Conservation (phyloP, 1,140 invertebrate species). For the Meloidogyne floridensis region DNA sequence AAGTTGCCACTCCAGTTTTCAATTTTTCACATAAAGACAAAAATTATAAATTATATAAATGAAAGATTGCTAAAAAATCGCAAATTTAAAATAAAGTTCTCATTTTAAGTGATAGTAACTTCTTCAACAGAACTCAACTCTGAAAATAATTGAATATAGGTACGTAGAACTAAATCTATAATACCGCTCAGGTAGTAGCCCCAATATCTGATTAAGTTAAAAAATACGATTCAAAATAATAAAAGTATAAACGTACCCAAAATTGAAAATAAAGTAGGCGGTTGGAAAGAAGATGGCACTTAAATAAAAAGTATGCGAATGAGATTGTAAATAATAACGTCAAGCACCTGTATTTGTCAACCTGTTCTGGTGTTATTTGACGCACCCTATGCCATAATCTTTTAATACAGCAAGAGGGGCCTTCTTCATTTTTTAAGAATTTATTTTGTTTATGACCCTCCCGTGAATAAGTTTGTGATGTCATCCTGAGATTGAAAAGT, state of each 20-base stretch:
- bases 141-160: not conserved
- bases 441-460: conserved; percentile 26
- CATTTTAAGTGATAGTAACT: conserved; percentile 24
- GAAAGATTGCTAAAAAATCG: too few species aligned
- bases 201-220: conserved; percentile 52
- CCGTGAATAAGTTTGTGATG: not conserved
- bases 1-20: too few species aligned
- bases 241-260: conserved; percentile 8
- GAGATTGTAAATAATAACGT: not conserved
- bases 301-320: conserved; percentile 24
- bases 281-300: conserved; percentile 65
- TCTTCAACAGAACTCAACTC: conserved; percentile 40
- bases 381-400: not conserved
- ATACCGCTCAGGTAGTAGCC: conserved; percentile 55
- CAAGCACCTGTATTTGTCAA: conserved; percentile 52
- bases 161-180: not conserved
- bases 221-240: not conserved
- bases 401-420: not conserved
- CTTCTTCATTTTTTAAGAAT: not conserved
- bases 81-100: too few species aligned
- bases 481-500: conserved; percentile 21
- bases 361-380: conserved; percentile 44
- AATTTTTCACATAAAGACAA: too few species aligned
- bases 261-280: conserved; percentile 64
- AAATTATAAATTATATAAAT: too few species aligned